A percentile compares a stretch with the other conserved stretches of the same genome.
Evolutionary conservation across 2,113 vertebrate species (phyloP).

Genomic region (Cacatua alba): DNA sequence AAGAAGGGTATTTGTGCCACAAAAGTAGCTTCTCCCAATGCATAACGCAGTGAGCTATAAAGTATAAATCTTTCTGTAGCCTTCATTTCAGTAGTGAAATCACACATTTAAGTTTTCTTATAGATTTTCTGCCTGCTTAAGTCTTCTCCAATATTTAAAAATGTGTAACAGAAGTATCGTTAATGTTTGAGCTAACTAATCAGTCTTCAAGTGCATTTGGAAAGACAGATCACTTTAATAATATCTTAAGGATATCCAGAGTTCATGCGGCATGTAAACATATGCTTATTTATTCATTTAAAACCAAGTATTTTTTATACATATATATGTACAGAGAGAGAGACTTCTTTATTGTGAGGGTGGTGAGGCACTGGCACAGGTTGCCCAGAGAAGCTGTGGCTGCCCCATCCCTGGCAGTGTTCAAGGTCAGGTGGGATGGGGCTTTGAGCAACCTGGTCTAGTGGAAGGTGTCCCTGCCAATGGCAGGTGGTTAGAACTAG

Average conservation of each 20-base stretch:
- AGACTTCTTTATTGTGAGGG: background rate
- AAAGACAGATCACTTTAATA: background rate
- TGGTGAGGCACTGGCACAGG: background rate
- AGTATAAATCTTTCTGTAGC: conserved; percentile 25
- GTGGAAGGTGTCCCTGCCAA: background rate
- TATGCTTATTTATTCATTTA: background rate
- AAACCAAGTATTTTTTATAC: background rate
- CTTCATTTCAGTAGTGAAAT: background rate
- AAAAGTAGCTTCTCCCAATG: conserved; percentile 63
- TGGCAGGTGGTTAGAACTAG: background rate
- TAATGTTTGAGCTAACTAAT: background rate
- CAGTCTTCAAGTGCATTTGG: background rate
- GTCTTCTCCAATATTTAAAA: background rate
- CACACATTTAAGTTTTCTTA: background rate
- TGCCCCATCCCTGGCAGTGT: background rate
- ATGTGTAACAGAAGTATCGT: background rate
- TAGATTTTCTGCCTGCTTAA: background rate
- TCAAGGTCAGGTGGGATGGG: background rate
- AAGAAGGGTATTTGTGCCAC: conserved; percentile 72
- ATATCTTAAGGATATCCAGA: background rate
- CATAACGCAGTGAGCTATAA: background rate
- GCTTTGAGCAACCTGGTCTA: background rate
- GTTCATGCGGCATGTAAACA: background rate
- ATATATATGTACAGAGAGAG: background rate
- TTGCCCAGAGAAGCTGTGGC: background rate